phyloP scores from a whole-genome alignment of 1,140 invertebrate species.

The Agrilus planipennis region DNA sequence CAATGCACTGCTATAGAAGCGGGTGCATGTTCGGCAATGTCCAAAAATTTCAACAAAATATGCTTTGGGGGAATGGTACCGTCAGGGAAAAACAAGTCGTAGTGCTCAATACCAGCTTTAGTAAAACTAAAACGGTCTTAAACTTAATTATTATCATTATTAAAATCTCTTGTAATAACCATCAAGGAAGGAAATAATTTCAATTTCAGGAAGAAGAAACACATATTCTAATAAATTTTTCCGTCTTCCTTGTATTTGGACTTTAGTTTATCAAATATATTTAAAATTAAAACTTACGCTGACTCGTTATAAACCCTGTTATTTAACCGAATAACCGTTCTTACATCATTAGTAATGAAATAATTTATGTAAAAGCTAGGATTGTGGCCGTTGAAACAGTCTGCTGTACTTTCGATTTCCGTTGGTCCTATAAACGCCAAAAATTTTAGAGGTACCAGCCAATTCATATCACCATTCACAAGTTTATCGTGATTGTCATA shows the following conservation, averaged over 20 bases:
- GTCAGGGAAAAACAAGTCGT: constrained; percentile 73
- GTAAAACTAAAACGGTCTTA: constrained; percentile 53
- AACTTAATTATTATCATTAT: too few relatives aligned
- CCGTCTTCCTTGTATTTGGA: too few relatives aligned
- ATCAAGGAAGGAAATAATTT: too few relatives aligned
- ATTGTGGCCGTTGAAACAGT: constrained; percentile 58
- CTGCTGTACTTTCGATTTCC: constrained; percentile 59
- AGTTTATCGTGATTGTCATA: constrained; percentile 67
- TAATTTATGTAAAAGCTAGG: constrained; percentile 72
- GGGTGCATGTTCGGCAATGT: constrained; percentile 53
- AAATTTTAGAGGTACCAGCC: constrained; percentile 72
- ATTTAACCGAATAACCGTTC: constrained; percentile 62
- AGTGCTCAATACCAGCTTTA: constrained; percentile 61
- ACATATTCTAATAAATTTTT: too few relatives aligned
- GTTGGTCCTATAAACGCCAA: constrained; percentile 71
- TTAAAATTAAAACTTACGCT: constrained; percentile 37
- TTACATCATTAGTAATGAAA: constrained; percentile 61
- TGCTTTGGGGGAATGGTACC: constrained; percentile 58
- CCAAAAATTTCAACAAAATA: constrained; percentile 61
- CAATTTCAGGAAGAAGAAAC: too few relatives aligned
- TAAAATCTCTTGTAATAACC: too few relatives aligned
- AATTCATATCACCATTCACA: constrained; percentile 72
- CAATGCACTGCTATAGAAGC: constrained; percentile 76
- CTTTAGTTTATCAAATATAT: too few relatives aligned
- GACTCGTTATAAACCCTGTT: constrained; percentile 59